Conservation (phyloP, 2,888 invertebrate species). For the Megaustenia siamemsis region DNA sequence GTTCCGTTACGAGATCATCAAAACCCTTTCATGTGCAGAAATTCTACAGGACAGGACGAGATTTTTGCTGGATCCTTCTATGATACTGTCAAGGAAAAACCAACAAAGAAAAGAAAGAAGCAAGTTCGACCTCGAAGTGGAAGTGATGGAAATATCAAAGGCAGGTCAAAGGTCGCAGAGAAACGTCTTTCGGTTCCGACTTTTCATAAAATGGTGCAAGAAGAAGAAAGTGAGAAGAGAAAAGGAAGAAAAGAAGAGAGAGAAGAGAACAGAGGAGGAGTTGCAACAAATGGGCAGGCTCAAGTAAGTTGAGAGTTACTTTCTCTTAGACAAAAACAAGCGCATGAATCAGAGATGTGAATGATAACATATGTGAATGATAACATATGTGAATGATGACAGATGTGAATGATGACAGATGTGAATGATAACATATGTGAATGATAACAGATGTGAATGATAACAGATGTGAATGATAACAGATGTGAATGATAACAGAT, state of each 20-base stretch:
- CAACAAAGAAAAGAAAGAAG: neutral
- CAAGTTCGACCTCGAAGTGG: slow-evolving; percentile 11
- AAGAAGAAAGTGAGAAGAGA: neutral
- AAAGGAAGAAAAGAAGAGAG: neutral
- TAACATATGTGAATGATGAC: too few species aligned
- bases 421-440: too few species aligned
- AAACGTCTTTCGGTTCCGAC: slow-evolving; percentile 29
- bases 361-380: too few species aligned
- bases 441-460: too few species aligned
- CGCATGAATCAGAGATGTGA: too few species aligned
- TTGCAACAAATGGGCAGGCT: neutral
- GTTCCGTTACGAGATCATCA: neutral
- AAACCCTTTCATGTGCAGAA: neutral
- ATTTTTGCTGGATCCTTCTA: slow-evolving; percentile 57
- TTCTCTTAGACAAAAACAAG: too few species aligned
- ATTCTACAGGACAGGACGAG: slow-evolving; percentile 65
- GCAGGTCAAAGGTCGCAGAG: neutral
- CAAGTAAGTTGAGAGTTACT: too few species aligned
- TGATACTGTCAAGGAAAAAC: slow-evolving; percentile 39
- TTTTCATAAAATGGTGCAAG: neutral
- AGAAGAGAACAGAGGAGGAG: neutral
- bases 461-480: too few species aligned
- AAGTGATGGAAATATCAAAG: slow-evolving; percentile 33
- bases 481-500: too few species aligned
- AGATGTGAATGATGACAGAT: too few species aligned